Conservation (phyloP, 2,113 vertebrate species). For the Regulus satrapa region DNA sequence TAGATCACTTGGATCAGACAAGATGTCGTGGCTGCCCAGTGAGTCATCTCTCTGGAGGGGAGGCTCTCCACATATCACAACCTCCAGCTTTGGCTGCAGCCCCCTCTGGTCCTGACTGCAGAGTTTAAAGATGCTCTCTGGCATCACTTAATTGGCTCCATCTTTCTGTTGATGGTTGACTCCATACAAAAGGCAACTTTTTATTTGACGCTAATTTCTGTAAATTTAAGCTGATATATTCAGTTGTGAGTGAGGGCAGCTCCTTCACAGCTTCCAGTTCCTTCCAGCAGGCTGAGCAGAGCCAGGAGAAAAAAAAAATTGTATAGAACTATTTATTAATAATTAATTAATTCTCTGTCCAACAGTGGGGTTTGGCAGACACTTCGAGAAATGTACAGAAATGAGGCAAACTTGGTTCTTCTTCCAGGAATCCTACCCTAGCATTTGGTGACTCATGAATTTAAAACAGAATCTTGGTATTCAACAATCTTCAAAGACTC, state of each 20-base stretch:
- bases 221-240: not conserved
- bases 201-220: not conserved
- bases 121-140: not conserved
- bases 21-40: not conserved
- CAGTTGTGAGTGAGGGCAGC: not conserved
- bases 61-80: not conserved
- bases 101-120: not conserved
- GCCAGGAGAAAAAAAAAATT: not conserved
- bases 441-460: not conserved
- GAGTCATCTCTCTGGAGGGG: fast-evolving
- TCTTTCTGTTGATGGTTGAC: not conserved
- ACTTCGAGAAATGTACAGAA: not conserved
- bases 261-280: not conserved
- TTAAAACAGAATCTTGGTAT: not conserved
- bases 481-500: not conserved
- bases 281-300: not conserved
- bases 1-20: fast-evolving
- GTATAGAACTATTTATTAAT: not conserved
- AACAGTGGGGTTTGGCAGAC: not conserved
- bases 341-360: not conserved
- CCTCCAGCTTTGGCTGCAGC: not conserved
- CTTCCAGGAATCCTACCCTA: not conserved
- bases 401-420: not conserved
- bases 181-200: not conserved
- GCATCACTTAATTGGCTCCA: not conserved